phyloP scores from a whole-genome alignment of 2,113 vertebrate species.

The Nematolebias whitei region DNA sequence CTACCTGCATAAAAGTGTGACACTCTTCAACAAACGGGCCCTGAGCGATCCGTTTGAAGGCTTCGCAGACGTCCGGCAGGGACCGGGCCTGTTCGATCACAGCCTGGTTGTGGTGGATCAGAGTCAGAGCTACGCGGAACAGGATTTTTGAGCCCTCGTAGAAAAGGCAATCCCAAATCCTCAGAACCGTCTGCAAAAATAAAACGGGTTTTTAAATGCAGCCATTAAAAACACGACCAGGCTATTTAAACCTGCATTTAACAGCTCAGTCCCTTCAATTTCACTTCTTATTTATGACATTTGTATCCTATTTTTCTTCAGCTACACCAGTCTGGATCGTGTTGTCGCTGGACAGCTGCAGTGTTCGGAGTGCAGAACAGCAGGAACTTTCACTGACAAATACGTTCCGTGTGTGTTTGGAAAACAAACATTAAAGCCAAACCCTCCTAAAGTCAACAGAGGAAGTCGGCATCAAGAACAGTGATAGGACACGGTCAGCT shows the following conservation, averaged over 20 bases:
- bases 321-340: no score
- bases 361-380: background rate
- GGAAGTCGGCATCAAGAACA: slow-evolving; percentile 3
- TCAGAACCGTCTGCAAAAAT: slow-evolving; percentile 87
- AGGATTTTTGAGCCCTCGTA: slow-evolving; percentile 97
- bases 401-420: slow-evolving; percentile 1
- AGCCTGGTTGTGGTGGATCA: slow-evolving; percentile 90
- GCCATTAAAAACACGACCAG: no score
- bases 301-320: no score
- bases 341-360: background rate
- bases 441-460: background rate
- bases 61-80: slow-evolving; percentile 89
- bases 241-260: no score
- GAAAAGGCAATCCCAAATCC: slow-evolving; percentile 97
- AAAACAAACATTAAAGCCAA: slow-evolving; percentile 15
- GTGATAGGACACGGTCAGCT: no score
- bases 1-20: slow-evolving; percentile 92
- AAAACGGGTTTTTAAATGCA: no score
- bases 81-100: slow-evolving; percentile 85
- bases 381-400: background rate
- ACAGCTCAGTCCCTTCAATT: no score
- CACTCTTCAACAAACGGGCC: slow-evolving; percentile 89
- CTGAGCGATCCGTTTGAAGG: slow-evolving; percentile 88
- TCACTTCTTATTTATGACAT: no score
- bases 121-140: slow-evolving; percentile 92